Percentiles rank a stretch among this genome's conserved stretches.
phyloP scores from a whole-genome alignment of 2,113 vertebrate species.

The Apus apus region DNA sequence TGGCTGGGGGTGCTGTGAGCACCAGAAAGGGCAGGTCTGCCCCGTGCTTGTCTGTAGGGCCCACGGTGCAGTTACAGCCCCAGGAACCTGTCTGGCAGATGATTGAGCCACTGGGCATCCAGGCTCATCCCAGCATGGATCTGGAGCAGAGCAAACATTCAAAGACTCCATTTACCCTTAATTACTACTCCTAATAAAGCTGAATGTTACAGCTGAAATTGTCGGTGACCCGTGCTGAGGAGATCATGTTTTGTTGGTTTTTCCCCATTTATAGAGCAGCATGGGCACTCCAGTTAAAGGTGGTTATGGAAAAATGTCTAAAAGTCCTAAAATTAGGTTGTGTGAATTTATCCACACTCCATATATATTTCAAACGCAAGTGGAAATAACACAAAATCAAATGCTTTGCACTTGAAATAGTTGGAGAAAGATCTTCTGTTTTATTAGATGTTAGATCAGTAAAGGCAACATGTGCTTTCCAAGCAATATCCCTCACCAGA shows the following conservation, averaged over 20 bases:
- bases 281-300: background rate
- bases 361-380: background rate
- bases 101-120: background rate
- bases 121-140: background rate
- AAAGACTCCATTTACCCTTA: background rate
- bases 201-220: background rate
- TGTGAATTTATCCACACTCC: background rate
- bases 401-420: no score
- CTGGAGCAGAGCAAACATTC: background rate
- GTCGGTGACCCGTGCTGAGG: background rate
- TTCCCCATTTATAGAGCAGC: background rate
- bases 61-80: background rate
- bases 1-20: background rate
- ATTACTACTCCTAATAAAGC: background rate
- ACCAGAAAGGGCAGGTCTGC: background rate
- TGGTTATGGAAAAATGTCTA: background rate
- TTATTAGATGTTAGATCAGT: background rate
- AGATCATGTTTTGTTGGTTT: background rate
- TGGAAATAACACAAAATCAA: background rate
- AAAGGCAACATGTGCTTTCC: background rate
- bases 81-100: background rate
- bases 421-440: background rate
- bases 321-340: background rate
- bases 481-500: background rate
- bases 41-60: rapidly evolving